Conservation (phyloP, 2,888 invertebrate species). For the Drosophila anceps region DNA sequence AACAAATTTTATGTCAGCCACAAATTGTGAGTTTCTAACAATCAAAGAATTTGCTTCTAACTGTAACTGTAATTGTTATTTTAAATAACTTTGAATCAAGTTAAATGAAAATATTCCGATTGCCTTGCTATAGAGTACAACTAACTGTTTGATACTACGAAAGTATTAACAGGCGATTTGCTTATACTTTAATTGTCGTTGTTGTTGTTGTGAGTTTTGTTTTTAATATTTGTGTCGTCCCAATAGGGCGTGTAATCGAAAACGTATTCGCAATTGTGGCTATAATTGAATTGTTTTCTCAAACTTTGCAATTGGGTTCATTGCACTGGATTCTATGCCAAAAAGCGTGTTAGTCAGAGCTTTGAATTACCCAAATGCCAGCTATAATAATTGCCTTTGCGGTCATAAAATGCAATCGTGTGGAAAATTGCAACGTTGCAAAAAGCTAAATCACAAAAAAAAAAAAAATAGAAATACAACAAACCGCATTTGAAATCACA, state of each 20-base stretch:
- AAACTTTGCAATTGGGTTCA: conserved; percentile 51
- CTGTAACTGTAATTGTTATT: too few relatives aligned
- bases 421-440: conserved; percentile 76
- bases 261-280: conserved; percentile 43
- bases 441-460: conserved; percentile 26
- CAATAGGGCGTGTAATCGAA: conserved; percentile 55
- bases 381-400: conserved; percentile 54
- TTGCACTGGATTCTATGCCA: conserved; percentile 60
- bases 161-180: conserved; percentile 31
- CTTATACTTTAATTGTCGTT: background rate
- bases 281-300: conserved; percentile 57
- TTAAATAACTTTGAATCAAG: too few relatives aligned
- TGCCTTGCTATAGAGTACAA: conserved; percentile 9
- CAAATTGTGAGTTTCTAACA: background rate
- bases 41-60: too few relatives aligned
- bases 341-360: conserved; percentile 43
- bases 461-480: background rate
- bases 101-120: conserved; percentile 24
- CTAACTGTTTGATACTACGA: conserved; percentile 18
- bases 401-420: conserved; percentile 65
- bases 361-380: conserved; percentile 51
- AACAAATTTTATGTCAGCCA: background rate
- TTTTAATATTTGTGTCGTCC: conserved; percentile 32
- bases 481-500: conserved; percentile 24
- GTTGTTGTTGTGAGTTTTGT: background rate